phyloP scores from a whole-genome alignment of 2,888 invertebrate genomes.

The Brachylomia viminalis region DNA sequence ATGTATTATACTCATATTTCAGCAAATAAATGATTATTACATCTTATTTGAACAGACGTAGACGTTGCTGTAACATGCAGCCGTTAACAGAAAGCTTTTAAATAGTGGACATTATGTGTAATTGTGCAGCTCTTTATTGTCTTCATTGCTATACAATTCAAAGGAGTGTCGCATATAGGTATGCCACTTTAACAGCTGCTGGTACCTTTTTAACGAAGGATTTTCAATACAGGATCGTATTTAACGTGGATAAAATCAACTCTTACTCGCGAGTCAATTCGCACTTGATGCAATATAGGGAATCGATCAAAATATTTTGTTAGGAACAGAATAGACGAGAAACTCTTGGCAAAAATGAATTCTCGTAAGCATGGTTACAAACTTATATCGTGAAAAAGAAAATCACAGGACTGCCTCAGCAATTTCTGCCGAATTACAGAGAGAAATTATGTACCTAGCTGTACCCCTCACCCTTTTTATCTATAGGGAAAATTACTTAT shows the following conservation, averaged over 20 bases:
- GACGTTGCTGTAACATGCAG: too few species aligned
- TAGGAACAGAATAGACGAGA: not conserved
- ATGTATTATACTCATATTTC: too few species aligned
- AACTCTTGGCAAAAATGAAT: slow-evolving; percentile 8
- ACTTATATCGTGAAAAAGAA: slow-evolving; percentile 1
- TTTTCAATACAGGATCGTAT: not conserved
- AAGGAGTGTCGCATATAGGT: too few species aligned
- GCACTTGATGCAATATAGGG: slow-evolving; percentile 2
- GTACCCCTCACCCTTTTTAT: not conserved
- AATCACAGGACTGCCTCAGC: not conserved
- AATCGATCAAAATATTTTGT: slow-evolving; percentile 10
- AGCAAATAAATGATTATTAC: too few species aligned
- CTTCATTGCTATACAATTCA: too few species aligned
- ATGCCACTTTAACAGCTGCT: not conserved
- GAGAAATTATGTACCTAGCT: not conserved
- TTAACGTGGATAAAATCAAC: not conserved
- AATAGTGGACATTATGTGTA: too few species aligned
- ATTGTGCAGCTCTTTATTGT: too few species aligned
- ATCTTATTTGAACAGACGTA: too few species aligned
- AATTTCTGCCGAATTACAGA: slow-evolving; percentile 24
- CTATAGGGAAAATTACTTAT: not conserved
- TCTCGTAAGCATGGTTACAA: not conserved
- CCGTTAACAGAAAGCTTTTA: too few species aligned
- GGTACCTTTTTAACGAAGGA: not conserved
- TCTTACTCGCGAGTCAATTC: not conserved